Evolutionary conservation across 2,888 invertebrate species (phyloP), one percentile per base, ranked within the genome.

Genomic region (Drosophila borborema): DNA sequence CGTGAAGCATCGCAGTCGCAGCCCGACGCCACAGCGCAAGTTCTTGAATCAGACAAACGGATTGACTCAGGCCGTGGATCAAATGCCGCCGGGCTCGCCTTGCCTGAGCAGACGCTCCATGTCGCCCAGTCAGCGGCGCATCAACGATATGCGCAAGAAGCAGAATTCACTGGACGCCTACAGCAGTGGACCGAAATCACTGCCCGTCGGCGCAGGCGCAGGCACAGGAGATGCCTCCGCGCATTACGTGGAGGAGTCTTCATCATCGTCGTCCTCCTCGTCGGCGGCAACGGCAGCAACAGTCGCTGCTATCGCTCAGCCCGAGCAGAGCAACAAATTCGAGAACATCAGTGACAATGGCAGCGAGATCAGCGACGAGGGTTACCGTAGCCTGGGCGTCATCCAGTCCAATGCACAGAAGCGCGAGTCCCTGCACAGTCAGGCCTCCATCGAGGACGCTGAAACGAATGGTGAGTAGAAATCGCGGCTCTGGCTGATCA

Each of bases 291-390:
- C 53, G 5, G 40, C 14, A 9, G n/a, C 40, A 0, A 34, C 49
- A 4, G 45, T 45, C 4, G 59, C 31, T 2, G 55, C 55, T 1
- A 28, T 28, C 10, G 45, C 31, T 1, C 77, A 77, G 38, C 82
- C 36, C 61, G 82, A 88, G 65, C 87, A 87, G 66, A 81, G 72
- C 61, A 82, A 80, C 76, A 92, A 94, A 70, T 93, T 94, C 28
- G 95, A 95, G 83, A 95, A 95, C 74, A 95, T 95, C 10, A 96
- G 96, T 62, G 96, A 97, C 91, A 96, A 97, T 81, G 96, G 97
- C 12, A 97, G 97, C 66, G 97, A 97, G 91, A 96, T 97, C 31
- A 97, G 97, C 34, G 97, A 97, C 92, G 97, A 97, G 90, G 97
- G 97, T 0, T 97, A 97, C 92, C 95, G 97, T 86, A 97, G 97